A percentile compares a stretch with the other conserved stretches of the same genome.
Conservation (phyloP, 2,113 vertebrate species). For the Cyphomyrus discorhynchus region DNA sequence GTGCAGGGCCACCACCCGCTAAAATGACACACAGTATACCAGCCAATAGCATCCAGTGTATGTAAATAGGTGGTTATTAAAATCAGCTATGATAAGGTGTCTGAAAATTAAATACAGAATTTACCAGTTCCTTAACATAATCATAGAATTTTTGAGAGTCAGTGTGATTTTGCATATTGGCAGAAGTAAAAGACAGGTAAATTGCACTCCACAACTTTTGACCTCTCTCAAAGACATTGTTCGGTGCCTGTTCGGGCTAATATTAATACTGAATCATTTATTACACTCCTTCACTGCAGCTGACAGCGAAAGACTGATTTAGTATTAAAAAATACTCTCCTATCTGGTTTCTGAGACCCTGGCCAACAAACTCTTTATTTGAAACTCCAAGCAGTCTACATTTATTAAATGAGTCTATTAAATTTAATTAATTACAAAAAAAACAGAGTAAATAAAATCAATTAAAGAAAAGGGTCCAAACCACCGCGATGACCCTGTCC, state of each 20-base stretch:
- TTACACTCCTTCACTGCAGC: not conserved
- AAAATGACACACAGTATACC: not conserved
- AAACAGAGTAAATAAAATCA: not conserved
- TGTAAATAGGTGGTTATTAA: not conserved
- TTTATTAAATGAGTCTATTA: not conserved
- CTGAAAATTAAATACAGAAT: not conserved
- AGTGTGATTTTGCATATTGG: not conserved
- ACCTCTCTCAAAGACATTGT: not conserved
- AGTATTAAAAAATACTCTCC: not conserved
- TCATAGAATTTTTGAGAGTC: not conserved
- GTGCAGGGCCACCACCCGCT: not conserved
- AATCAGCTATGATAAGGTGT: not conserved
- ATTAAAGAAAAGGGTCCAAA: not conserved
- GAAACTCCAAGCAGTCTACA: not conserved
- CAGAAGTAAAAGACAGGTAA: not conserved
- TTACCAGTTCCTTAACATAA: not conserved
- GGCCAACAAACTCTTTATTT: not conserved
- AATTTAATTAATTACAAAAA: not conserved
- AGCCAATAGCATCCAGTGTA: not conserved
- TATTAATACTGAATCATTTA: not conserved
- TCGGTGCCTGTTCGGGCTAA: slow-evolving; percentile 6
- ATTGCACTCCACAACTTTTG: not conserved
- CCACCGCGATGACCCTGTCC: not conserved
- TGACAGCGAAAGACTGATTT: slow-evolving; percentile 10
- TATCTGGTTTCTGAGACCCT: not conserved